A percentile compares a stretch with the other conserved stretches of the same genome.
phyloP scores from a whole-genome alignment of 2,888 invertebrate genomes.

The Pandemis heparana region DNA sequence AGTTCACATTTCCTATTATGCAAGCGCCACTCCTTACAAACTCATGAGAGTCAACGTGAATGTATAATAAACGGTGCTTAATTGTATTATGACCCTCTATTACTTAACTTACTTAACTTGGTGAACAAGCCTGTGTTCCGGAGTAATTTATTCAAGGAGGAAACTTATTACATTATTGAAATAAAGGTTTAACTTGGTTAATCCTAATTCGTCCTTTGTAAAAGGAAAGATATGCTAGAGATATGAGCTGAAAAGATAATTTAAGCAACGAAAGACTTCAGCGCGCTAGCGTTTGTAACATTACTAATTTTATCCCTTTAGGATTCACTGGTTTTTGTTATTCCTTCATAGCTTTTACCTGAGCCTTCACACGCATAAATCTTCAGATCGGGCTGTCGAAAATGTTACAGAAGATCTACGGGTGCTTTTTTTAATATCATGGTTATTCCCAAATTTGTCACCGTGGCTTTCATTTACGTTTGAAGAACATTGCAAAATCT shows the following conservation, averaged over 20 bases:
- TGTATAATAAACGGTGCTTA: constrained; percentile 38
- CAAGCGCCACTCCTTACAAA: background rate
- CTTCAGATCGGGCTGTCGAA: no score
- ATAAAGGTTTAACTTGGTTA: background rate
- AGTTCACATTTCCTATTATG: background rate
- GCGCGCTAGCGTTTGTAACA: background rate
- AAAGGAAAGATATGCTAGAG: background rate
- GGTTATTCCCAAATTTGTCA: no score
- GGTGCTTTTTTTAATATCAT: no score
- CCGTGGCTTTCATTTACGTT: no score
- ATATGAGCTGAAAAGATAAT: no score
- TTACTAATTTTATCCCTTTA: no score
- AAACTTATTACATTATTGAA: constrained; percentile 20
- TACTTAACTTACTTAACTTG: constrained; percentile 39
- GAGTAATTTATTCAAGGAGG: constrained; percentile 27
- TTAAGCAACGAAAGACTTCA: background rate
- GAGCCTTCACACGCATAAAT: no score
- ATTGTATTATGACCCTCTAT: constrained; percentile 37
- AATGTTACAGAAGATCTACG: no score
- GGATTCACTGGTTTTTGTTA: no score
- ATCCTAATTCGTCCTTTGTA: background rate
- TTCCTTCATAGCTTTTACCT: no score
- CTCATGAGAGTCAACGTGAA: constrained; percentile 25
- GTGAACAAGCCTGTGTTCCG: constrained; percentile 14
- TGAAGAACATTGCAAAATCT: no score